Evolutionary conservation across 2,113 vertebrate species (phyloP), one percentile per base, ranked within the genome.

Genomic region (Mionectes macconnelli): DNA sequence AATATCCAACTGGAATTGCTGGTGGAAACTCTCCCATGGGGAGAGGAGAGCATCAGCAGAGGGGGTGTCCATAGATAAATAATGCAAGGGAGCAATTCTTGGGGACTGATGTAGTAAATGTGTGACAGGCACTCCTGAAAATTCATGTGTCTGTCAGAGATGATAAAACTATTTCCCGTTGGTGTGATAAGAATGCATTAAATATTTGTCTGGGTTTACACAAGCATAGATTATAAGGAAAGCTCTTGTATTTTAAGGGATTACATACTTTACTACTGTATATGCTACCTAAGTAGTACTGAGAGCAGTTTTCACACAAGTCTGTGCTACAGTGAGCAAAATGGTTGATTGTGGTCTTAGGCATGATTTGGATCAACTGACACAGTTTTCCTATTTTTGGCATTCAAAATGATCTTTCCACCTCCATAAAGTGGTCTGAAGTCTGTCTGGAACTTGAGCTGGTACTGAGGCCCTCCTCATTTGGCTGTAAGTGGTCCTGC

Each of bases 201-300:
- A 95, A 74, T 81, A 50, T 78, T 84, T 89, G 53, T 80, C 4
- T 3, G 24, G 56, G 31, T 89, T 95, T 92, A 78, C 39, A 56
- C 2, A 8, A 30, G 80, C 23, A 8, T 23, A 60, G 86, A 81
- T 96, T 95, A 86, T 93, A 63, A 94, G 52, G 39, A 90, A 95
- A 96, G 59, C 92, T 88, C 50, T 90, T 92, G 59, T 86, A 86
- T 90, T 90, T 90, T 86, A 70, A 59, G 30, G 88, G 63, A 89
- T 94, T 95, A 90, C 68, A 67, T 77, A 57, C 59, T 77, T 88
- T 55, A 73, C 49, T 84, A 52, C n/a, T 28, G 50, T 80, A 25
- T 44, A 35, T 63, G 45, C 50, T 81, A 55, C 33, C 22, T 80
- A 89, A 94, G 68, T 77, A 80, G 50, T 47, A 77, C 50, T 70